Evolutionary conservation across 2,113 vertebrate species (phyloP).

Genomic region (Tachuris rubrigastra): DNA sequence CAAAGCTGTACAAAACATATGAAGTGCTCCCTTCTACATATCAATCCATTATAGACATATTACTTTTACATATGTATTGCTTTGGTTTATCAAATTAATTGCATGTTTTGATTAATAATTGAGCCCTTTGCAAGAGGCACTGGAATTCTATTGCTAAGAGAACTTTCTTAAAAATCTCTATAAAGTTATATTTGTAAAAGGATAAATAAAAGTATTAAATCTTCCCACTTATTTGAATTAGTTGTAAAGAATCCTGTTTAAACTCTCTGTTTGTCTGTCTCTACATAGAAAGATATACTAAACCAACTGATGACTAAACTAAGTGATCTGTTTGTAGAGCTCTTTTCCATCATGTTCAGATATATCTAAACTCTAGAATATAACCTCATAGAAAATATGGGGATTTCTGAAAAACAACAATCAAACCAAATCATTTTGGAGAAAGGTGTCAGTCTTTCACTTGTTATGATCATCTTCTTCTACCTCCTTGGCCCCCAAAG

Average conservation of each 20-base stretch:
- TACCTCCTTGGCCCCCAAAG: fast-evolving
- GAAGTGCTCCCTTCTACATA: neutral
- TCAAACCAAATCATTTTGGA: neutral
- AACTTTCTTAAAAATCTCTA: neutral
- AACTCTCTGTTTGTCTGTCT: neutral
- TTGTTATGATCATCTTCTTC: neutral
- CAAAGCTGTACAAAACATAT: neutral
- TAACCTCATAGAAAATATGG: neutral
- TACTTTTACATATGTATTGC: neutral
- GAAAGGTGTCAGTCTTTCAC: neutral
- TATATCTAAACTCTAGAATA: neutral
- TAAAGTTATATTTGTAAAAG: neutral
- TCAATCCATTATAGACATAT: neutral
- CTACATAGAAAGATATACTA: neutral
- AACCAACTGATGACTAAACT: neutral
- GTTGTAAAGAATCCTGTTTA: neutral
- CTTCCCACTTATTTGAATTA: neutral
- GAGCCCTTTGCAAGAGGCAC: neutral
- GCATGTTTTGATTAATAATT: neutral
- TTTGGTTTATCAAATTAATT: neutral
- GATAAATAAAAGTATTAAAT: neutral
- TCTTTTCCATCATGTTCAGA: neutral
- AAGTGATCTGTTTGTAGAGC: neutral
- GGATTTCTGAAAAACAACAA: neutral
- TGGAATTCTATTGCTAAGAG: neutral